Base-by-base conservation (phyloP, 2,113 vertebrate species). In the Ammodytes marinus region DNA sequence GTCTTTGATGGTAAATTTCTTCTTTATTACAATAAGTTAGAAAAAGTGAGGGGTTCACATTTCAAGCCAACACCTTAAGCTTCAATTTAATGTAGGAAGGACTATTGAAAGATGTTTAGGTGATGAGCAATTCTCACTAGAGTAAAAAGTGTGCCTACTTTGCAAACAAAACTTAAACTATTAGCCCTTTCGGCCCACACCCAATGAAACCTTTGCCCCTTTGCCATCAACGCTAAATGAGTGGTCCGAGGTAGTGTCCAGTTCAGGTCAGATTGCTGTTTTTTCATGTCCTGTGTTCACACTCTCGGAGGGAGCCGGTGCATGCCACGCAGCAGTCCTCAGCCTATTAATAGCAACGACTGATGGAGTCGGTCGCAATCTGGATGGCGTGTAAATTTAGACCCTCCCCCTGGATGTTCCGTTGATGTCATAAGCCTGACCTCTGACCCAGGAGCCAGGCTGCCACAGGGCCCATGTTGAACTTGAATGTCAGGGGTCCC, bases 291-390 rank as follows among this genome's bases (percentile, higher is more conserved):
- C 79, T 47, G 43, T 92, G 90, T 90, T 91, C 84, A 90, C 90
- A 90, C 91, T 90, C 79, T 82, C 55, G 0, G 53, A 90, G 81
- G 60, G 77, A 86, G 80, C 2, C 55, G 58, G 83, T 82, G 71
- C 90, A 90, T 91, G 86, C 90, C 92, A 91, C 40, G 53, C 91
- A 88, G 87, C 86, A 91, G 87, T 90, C 84, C 87, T 81, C 60
- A 15, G 67, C n/a, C 91, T 95, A 95, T 94, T 92, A 93, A 94
- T 95, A 95, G 92, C 82, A 46, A 15, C 17, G 35, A 87, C 83
- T 76, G 85, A 90, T 78, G 85, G 73, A 88, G 82, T 83, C 67
- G 65, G 69, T 83, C 85, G 77, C 82, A 83, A 87, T 92, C 82
- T 85, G 88, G 79, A 91, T 86, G 84, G 86, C 39, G 57, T 89